Conservation (phyloP, 2,888 invertebrate genomes). For the Heliconius aoede region DNA sequence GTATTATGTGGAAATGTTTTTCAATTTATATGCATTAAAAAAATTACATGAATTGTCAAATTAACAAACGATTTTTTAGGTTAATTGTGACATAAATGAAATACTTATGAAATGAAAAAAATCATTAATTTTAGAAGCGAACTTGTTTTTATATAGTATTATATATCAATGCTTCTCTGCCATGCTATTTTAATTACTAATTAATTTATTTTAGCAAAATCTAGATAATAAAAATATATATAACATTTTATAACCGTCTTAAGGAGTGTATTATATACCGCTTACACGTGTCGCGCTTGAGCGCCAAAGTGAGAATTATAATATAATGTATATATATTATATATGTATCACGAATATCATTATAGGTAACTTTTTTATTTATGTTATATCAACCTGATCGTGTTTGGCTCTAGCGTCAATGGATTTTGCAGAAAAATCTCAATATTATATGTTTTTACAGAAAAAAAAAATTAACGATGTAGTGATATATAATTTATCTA, state of each 20-base stretch:
- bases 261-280: not conserved
- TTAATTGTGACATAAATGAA: not conserved
- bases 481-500: no score
- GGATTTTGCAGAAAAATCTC: not conserved
- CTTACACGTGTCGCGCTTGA: conserved; percentile 16
- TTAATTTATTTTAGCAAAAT: conserved; percentile 13
- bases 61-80: not conserved
- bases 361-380: conserved; percentile 1
- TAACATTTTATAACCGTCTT: conserved; percentile 7
- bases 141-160: not conserved
- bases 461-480: no score
- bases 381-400: not conserved
- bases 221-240: not conserved
- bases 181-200: not conserved
- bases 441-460: not conserved
- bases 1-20: not conserved
- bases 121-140: not conserved
- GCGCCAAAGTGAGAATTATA: not conserved
- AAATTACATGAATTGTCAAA: not conserved
- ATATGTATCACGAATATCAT: conserved; percentile 5
- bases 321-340: conserved; percentile 10
- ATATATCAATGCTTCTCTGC: not conserved
- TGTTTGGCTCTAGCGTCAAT: not conserved
- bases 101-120: no score
- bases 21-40: not conserved